A percentile compares a stretch with the other conserved stretches of the same genome.
phyloP scores from a whole-genome alignment of 2,797 vertebrate species.

The Platalea minor region DNA sequence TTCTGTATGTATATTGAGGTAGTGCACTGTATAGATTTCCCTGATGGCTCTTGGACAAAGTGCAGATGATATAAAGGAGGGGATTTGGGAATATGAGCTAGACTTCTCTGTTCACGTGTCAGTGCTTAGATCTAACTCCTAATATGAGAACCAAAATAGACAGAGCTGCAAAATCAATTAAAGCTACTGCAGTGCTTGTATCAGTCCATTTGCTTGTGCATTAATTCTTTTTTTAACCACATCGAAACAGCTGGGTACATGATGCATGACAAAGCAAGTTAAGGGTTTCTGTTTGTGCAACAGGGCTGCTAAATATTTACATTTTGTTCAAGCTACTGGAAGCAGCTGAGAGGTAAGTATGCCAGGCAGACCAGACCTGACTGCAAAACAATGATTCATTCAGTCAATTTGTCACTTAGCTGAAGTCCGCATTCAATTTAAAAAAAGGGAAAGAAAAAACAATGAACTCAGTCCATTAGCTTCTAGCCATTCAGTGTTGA shows the following conservation, averaged over 20 bases:
- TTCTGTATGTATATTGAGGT: not conserved
- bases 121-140: not conserved
- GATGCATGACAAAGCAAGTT: not conserved
- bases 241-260: not conserved
- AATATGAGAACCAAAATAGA: not conserved
- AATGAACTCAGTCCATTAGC: not conserved
- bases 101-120: not conserved
- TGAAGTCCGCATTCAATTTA: not conserved
- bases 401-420: not conserved
- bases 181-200: not conserved
- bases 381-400: constrained; percentile 1
- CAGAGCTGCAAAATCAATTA: not conserved
- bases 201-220: not conserved
- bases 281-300: constrained; percentile 7
- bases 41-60: not conserved
- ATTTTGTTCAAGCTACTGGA: not conserved
- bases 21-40: not conserved
- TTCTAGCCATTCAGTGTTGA: not conserved
- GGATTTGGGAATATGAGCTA: not conserved
- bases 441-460: not conserved
- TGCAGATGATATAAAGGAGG: not conserved
- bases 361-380: not conserved
- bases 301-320: constrained; percentile 3
- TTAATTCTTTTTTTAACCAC: not conserved
- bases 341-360: not conserved